Percentiles rank a stretch among this genome's conserved stretches.
Evolutionary conservation across 1,140 invertebrate species (phyloP).

Genomic region (Platyscapa corneri): DNA sequence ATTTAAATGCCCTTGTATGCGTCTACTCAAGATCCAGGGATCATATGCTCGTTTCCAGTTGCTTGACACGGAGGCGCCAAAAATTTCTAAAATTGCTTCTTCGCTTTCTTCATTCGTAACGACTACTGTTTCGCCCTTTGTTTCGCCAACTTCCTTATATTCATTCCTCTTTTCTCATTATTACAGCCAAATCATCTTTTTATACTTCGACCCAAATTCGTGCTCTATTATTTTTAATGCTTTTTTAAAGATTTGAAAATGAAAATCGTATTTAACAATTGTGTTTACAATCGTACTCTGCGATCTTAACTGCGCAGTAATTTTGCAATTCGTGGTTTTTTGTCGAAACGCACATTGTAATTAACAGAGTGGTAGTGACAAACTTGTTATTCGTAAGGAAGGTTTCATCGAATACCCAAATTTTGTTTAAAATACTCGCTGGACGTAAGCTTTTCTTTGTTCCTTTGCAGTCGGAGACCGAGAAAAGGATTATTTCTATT

Average conservation of each 20-base stretch:
- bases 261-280: background rate
- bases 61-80: background rate
- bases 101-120: constrained; percentile 4
- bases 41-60: background rate
- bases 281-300: background rate
- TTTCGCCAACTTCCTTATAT: background rate
- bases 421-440: background rate
- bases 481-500: background rate
- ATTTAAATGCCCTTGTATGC: constrained; percentile 21
- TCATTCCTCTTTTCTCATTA: constrained; percentile 26
- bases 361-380: background rate
- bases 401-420: background rate
- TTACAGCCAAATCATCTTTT: constrained; percentile 15
- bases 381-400: background rate
- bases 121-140: background rate
- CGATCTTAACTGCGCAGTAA: too few species aligned
- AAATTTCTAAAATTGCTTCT: constrained; percentile 38
- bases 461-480: background rate
- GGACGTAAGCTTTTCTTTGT: background rate
- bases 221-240: background rate
- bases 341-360: too few species aligned
- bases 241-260: background rate
- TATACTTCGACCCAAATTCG: background rate
- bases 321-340: too few species aligned
- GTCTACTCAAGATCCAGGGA: background rate